Evolutionary conservation across 2,888 invertebrate species (phyloP).

Genomic region (Amblyjoppa proteus): DNA sequence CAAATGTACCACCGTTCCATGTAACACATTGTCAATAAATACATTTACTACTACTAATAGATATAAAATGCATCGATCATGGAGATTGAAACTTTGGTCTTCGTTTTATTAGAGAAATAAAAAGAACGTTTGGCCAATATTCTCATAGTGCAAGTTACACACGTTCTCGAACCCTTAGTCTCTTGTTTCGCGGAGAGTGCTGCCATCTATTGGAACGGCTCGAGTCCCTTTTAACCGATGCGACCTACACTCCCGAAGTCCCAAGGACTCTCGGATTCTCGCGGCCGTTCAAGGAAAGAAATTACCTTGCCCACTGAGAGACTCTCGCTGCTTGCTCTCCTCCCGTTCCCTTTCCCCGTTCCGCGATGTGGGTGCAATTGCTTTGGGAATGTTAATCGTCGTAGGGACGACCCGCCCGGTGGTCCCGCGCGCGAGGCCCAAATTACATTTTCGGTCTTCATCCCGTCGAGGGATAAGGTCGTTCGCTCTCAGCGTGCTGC

Average conservation of each 20-base stretch:
- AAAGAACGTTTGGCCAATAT: too few species aligned
- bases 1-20: too few species aligned
- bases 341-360: slow-evolving; percentile 48
- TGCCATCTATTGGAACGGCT: slow-evolving; percentile 65
- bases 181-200: slow-evolving; percentile 58
- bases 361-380: slow-evolving; percentile 81
- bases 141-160: too few species aligned
- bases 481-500: slow-evolving; percentile 33
- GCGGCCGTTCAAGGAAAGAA: slow-evolving; percentile 73
- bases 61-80: background rate
- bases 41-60: too few species aligned
- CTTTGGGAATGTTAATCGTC: slow-evolving; percentile 82
- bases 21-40: too few species aligned
- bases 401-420: slow-evolving; percentile 77
- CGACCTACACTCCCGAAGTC: slow-evolving; percentile 41
- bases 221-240: slow-evolving; percentile 34
- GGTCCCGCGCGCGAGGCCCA: slow-evolving; percentile 75
- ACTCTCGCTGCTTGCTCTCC: slow-evolving; percentile 48
- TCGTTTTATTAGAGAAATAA: too few species aligned
- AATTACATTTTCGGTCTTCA: slow-evolving; percentile 76
- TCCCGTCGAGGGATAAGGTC: slow-evolving; percentile 57
- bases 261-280: slow-evolving; percentile 57
- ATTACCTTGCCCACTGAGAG: slow-evolving; percentile 73
- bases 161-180: background rate
- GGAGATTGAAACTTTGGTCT: background rate